Percentiles rank a stretch among this genome's conserved stretches.
Conservation (phyloP, 2,888 invertebrate species). For the Prionchulus punctatus region DNA sequence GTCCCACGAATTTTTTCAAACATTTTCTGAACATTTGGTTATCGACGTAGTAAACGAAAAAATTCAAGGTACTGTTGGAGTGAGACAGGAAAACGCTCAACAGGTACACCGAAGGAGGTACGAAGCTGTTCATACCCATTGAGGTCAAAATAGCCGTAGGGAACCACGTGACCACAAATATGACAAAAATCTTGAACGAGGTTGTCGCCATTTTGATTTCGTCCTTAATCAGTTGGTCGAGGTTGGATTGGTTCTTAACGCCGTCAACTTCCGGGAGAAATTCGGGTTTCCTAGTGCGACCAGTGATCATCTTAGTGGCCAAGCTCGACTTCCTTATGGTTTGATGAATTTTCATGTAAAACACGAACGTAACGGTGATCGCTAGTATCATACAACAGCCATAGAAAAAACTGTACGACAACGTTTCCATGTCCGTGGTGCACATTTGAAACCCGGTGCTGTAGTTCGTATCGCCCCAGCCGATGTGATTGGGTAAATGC, state of each 20-base stretch:
- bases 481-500: constrained; percentile 19
- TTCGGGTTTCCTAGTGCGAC: not conserved
- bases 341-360: constrained; percentile 16
- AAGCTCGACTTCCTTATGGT: constrained; percentile 11
- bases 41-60: constrained; percentile 19
- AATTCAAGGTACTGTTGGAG: constrained; percentile 21
- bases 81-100: constrained; percentile 19
- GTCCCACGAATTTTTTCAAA: not conserved
- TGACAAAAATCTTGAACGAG: constrained; percentile 20
- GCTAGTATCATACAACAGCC: constrained; percentile 17
- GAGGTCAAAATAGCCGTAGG: constrained; percentile 18
- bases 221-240: constrained; percentile 11
- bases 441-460: constrained; percentile 5
- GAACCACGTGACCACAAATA: constrained; percentile 20
- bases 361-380: constrained; percentile 16
- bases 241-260: not conserved
- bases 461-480: constrained; percentile 16
- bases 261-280: not conserved
- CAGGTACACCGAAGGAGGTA: constrained; percentile 19
- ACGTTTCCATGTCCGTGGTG: constrained; percentile 21
- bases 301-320: not conserved
- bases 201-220: constrained; percentile 21
- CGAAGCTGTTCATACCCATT: constrained; percentile 16
- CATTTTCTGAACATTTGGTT: constrained; percentile 16
- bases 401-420: constrained; percentile 21